These are phyloP conservation scores for Ceratina australensis DNA, from an alignment of 1,140 invertebrate species.

Conservation along the genomic window DNA sequence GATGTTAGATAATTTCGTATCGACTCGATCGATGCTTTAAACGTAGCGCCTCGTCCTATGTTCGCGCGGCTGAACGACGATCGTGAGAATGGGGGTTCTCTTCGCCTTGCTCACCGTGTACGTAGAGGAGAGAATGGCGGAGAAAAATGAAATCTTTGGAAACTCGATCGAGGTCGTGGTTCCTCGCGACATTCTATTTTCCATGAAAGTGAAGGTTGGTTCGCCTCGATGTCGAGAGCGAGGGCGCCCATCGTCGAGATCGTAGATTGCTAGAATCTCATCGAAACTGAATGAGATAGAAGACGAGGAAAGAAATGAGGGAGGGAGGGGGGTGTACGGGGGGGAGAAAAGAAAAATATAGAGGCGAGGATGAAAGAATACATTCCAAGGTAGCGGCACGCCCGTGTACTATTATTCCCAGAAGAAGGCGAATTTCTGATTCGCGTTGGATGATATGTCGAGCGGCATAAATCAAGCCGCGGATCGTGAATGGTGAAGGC, in stretches of 20 bases:
- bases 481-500: constrained; percentile 49
- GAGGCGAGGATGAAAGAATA: constrained; percentile 24
- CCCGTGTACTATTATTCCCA: constrained; percentile 57
- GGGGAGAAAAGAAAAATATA: not conserved
- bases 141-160: not conserved
- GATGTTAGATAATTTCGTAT: constrained; percentile 55
- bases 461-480: constrained; percentile 25
- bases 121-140: not conserved
- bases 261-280: constrained; percentile 46
- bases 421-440: constrained; percentile 63
- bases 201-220: constrained; percentile 11
- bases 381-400: constrained; percentile 69
- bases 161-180: constrained; percentile 37
- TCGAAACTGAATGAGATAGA: constrained; percentile 18
- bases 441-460: constrained; percentile 45
- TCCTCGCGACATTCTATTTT: constrained; percentile 16
- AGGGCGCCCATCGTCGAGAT: constrained; percentile 59
- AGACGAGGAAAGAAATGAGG: not conserved
- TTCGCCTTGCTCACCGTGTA: not conserved
- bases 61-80: constrained; percentile 30
- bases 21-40: constrained; percentile 49
- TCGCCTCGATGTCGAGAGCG: constrained; percentile 33
- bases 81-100: constrained; percentile 17
- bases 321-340: not conserved
- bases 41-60: constrained; percentile 42